Base-by-base conservation (phyloP, 2,888 invertebrate genomes). In the Neocrepidodera transversa region DNA sequence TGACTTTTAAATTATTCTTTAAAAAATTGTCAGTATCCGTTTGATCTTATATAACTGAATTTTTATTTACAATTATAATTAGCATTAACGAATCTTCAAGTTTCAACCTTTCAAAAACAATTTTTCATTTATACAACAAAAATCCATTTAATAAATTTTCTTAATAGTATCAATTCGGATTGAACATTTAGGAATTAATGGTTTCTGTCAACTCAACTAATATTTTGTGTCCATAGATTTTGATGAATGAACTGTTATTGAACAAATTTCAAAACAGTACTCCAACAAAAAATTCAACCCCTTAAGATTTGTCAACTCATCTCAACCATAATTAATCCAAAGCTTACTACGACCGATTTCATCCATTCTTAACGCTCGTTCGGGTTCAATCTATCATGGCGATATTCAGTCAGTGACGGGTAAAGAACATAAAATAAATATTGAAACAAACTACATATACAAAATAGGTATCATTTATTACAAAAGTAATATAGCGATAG, bases 261-360 rank as follows among this genome's bases (percentile, higher is more conserved):
- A 60, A 54, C 57, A 60, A 56, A 59, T 43, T 62, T 51, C 55
- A 60, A 56, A 60, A 64, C 55, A 58, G 62, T 62, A 57, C 62
- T 57, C 49, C 38, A 58, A 56, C 52, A 53, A 59, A 61, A 64
- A 60, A 62, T 54, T 54, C 56, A 60, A 62, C 61, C 62, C 65
- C 63, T 62, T 63, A 64, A 65, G 66, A 70, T 70, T 70, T 70
- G 69, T 69, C 69, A 69, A 69, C 67, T 69, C 69, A 69, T 67
- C 65, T 65, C 61, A 38, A 56, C 42, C 61, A 66, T 67, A 69
- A 70, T 69, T 67, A 68, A 69, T 68, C 63, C 63, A 56, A 45
- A 59, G 20, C 52, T 45, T 51, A 60, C 57, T 56, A 63, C 66
- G 65, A 56, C 36, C 67, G 67, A 71, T 71, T 71, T 67, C 61